phyloP scores from a whole-genome alignment of 2,888 invertebrate genomes.

The Eucriotettix oculatus region DNA sequence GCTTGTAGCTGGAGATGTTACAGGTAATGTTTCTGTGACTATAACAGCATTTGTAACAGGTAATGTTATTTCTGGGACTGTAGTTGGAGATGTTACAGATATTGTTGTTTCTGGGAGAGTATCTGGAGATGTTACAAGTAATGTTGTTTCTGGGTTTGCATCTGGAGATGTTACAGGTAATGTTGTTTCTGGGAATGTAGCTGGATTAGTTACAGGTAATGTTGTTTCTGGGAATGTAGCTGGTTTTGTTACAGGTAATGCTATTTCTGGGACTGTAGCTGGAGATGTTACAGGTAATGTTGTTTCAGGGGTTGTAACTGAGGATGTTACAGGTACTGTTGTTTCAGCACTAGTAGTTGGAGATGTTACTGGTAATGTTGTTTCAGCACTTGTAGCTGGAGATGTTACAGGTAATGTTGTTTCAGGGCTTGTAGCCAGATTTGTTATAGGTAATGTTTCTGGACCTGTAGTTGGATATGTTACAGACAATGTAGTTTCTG shows the following conservation, averaged over 20 bases:
- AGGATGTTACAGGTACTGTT: slow-evolving; percentile 1
- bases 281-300: too few species aligned
- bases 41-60: background rate
- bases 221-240: too few species aligned
- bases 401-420: slow-evolving; percentile 1
- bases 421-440: background rate
- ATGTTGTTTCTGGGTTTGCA: slow-evolving; percentile 12
- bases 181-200: background rate
- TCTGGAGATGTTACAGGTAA: slow-evolving; percentile 16
- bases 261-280: background rate
- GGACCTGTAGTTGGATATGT: background rate
- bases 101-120: slow-evolving; percentile 1
- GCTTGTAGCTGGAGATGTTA: background rate
- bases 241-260: background rate
- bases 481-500: background rate
- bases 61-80: slow-evolving; percentile 2
- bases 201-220: too few species aligned
- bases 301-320: slow-evolving; percentile 5
- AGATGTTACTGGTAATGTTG: background rate
- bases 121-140: background rate
- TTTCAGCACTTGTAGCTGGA: background rate
- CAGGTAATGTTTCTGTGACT: too few species aligned
- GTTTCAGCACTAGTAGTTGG: background rate
- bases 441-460: background rate
- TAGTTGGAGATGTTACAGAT: background rate